phyloP scores from a whole-genome alignment of 2,888 invertebrate species.

The Incurvaria masculella region DNA sequence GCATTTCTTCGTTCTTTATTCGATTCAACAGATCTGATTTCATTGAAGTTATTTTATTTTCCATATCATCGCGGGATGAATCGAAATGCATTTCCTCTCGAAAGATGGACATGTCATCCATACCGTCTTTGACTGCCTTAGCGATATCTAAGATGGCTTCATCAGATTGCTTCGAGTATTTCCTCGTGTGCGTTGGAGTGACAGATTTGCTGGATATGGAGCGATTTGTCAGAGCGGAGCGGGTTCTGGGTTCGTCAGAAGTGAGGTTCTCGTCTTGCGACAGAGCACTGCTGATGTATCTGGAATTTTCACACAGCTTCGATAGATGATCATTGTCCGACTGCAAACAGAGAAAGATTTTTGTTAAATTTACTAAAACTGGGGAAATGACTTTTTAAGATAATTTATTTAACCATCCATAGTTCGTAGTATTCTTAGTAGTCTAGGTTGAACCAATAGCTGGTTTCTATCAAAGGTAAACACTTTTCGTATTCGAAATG shows the following conservation, averaged over 20 bases:
- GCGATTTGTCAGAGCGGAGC: slow-evolving; percentile 27
- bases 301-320: slow-evolving; percentile 38
- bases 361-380: slow-evolving; percentile 1
- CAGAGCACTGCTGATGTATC: slow-evolving; percentile 36
- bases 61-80: slow-evolving; percentile 28
- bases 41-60: slow-evolving; percentile 38
- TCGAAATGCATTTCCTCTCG: slow-evolving; percentile 31
- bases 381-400: no score
- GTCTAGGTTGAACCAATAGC: no score
- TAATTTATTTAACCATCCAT: no score
- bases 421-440: no score
- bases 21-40: slow-evolving; percentile 40
- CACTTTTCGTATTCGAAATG: no score
- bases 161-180: slow-evolving; percentile 36
- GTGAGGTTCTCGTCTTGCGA: slow-evolving; percentile 44
- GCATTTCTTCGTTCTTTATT: slow-evolving; percentile 35
- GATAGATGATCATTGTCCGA: slow-evolving; percentile 32
- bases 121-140: slow-evolving; percentile 55
- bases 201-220: slow-evolving; percentile 22
- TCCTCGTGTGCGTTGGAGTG: slow-evolving; percentile 32
- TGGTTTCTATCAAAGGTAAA: no score
- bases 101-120: slow-evolving; percentile 44
- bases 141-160: slow-evolving; percentile 45
- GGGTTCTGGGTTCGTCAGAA: slow-evolving; percentile 35
- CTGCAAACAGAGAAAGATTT: slow-evolving; percentile 22